Evolutionary conservation across 1,140 invertebrate species (phyloP), one percentile per base, ranked within the genome.

Genomic region (Trichonephila inaurata): DNA sequence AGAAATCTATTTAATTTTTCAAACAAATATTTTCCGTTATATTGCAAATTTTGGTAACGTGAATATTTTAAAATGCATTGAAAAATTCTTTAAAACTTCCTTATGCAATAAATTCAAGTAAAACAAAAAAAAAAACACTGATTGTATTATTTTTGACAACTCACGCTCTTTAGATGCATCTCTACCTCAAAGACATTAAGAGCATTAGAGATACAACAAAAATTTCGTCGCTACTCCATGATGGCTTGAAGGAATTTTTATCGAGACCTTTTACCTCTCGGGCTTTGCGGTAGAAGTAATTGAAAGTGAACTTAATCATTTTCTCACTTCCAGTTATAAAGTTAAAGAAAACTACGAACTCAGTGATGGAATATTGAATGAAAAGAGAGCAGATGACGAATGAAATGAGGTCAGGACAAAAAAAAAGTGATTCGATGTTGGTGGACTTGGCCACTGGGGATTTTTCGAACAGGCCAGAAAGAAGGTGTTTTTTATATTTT

Each of bases 261-360:
- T 28, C 16, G 2, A 77, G 33, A 28, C 28, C 0, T 77, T 77
- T 40, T 18, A 77, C 72, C 72, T 77, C 72, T 19, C 33, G 72
- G 44, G 82, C 82, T 44, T 51, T 14, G 82, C 44, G 51, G 24
- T 83, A 51, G 82, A 58, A 83, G 82, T 83, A 83, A 83, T 83
- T 83, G 82, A 83, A 83, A 83, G 44, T 16, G 21, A 83, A 83
- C 82, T 83, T 83, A 83, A 83, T 83, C 82, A 83, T 83, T 60
- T 83, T 83, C 72, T 77, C 82, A 83, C 82, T 83, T 60, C 51
- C 44, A 60, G 82, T 58, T 83, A 83, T 83, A 51, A 83, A 83
- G 51, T 83, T n/a, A 7, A 83, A 58, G 81, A 83, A 83, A 83
- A 83, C 44, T 12, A 44, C 19, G 82, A 44, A 83, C 81, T n/a